Base-by-base conservation (phyloP, 2,888 invertebrate genomes). In the Dicyrtoma fusca region DNA sequence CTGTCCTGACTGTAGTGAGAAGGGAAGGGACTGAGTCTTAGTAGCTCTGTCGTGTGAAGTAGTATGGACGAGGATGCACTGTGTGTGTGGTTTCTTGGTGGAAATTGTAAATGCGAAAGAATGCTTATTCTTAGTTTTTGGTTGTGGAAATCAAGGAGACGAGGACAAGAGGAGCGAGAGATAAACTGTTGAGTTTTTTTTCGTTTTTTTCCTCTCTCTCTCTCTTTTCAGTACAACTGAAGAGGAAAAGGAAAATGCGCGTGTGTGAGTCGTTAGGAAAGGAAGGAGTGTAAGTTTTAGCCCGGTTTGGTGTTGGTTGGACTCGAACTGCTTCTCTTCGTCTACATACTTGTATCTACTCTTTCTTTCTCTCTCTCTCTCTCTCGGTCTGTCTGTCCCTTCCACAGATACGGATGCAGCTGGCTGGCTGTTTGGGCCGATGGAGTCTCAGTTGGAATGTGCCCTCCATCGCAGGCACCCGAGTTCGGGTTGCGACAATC, bases 391-490 rank as follows among this genome's bases (percentile, higher is more conserved):
- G 19, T 53, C 19, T 53, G 17, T 53, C n/a, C 19, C 1, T n/a
- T 25, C 42, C 64, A 55, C n/a, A 53, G n/a, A n/a, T n/a, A n/a
- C 34, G 61, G 62, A 55, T 44, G 10, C 59, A 49, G 61, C 55
- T 69, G 63, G 64, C 25, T 42, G 51, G 42, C 51, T 66, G 66
- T 34, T 51, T n/a, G 64, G 45, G 17, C 49, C 25, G 66, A 66
- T 66, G 66, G 19, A 34, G 14, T 51, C 44, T 73, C 74, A 74
- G 75, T 74, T 76, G 75, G 71, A 75, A 73, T 74, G 73, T 73
- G 71, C 74, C 74, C 75, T 76, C 74, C 75, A 73, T 76, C 75
- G 74, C 73, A 76, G 77, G 74, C 74, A 76, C 75, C 78, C 76
- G 75, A 70, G 75, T 64, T 72, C 75, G 77, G 75, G 76, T 68